Evolutionary conservation across 2,797 vertebrate genomes (phyloP), one percentile per base, ranked within the genome.

Genomic region (Typhlichthys subterraneus): DNA sequence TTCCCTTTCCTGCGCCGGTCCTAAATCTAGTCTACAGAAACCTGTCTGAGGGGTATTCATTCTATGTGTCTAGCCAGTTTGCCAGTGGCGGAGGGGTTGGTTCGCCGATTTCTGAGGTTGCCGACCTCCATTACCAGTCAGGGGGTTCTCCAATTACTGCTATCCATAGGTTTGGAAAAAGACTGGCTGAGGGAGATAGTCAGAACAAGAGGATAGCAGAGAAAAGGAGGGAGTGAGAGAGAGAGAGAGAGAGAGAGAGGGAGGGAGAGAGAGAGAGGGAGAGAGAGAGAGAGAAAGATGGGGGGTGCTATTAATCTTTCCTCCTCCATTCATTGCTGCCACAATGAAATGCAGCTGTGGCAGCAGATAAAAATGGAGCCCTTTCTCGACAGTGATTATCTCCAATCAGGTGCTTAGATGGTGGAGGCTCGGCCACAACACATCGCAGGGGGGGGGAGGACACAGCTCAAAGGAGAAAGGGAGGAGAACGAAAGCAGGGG

Each of bases 341-440:
- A 81, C 85, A 89, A 89, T 90, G 86, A 90, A 90, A 86, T 90
- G 89, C 90, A 93, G 92, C 92, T 93, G 90, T 83, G 86, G 81
- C 79, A 79, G 81, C 67, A 83, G 89, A 92, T 90, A 89, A 90
- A 90, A 88, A 85, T 59, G 19, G 66, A 61, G 74, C 70, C 55
- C 77, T 84, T 74, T 72, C 77, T 76, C 69, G 68, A 54, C n/a
- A 54, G 81, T 84, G 82, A 90, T 91, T 88, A 91, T 89, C 88
- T 88, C 72, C 75, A 83, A 85, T 90, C 72, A 85, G 81, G 78
- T 77, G 80, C 66, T 54, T 46, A 38, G 33, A 9, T 75, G 82
- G 70, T 80, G 73, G 82, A 87, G 85, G 86, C 87, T 83, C 82
- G 83, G 86, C 80, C 80, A 85, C 77, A 79, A 72, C 65, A 77